Evolutionary conservation across 2,888 invertebrate genomes (phyloP), one percentile per base, ranked within the genome.

Genomic region (Mesodorylaimus sp.): DNA sequence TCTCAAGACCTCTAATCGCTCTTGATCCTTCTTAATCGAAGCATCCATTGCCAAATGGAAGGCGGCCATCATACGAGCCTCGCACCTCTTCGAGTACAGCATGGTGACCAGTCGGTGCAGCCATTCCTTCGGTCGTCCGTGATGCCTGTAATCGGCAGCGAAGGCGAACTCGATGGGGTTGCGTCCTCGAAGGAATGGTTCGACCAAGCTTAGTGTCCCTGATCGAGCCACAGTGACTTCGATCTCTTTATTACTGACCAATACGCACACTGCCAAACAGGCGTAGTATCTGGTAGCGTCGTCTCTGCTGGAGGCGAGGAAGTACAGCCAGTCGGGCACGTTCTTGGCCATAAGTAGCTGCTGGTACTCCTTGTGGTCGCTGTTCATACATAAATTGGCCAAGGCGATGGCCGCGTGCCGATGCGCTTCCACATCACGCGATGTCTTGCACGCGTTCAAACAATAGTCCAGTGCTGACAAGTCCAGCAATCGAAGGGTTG

Each of bases 21-120:
- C n/a, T 7, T 13, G 10, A 7, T 23, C 41, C 21, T 39, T 39
- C 21, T 23, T 39, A 13, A 39, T 7, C 41, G 41, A 39, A 7
- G 93, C 91, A 70, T 95, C 93, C 91, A 95, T 93, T 65, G 91
- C 91, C 68, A 89, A 75, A 66, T 93, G 93, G 67, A 95, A 95
- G 39, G 93, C 89, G 3, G 91, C 93, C 59, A 95, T 70, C 66
- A 88, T 89, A 61, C 88, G 77, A 0, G 93, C 91, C 69, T 93
- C 91, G 66, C 88, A 88, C 53, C 89, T 74, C 65, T 88, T 85
- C 38, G 89, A 89, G 65, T 82, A 84, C 49, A 95, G 71, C 1
- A 93, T 86, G 1, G 91, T 89, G 3, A 93, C 87, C 56, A 95
- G 73, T 58, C n/a, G n/a, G 86, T 66, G 91, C 88, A 0, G 87